These are phyloP conservation scores for Dynastes hyllus DNA, from an alignment of 2,888 invertebrate genomes.

Conservation along the genomic window DNA sequence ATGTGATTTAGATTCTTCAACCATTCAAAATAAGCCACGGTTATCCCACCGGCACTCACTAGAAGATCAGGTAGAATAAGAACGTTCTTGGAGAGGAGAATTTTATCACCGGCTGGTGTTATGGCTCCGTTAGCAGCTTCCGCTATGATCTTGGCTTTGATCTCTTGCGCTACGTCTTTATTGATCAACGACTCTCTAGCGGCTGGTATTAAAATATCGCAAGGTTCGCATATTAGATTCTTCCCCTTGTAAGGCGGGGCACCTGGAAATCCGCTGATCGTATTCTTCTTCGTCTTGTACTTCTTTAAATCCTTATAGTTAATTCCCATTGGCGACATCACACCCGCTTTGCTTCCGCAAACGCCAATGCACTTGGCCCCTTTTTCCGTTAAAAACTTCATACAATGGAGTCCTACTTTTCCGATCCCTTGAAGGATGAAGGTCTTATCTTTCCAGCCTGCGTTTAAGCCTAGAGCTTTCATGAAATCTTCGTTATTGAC, in stretches of 20 bases:
- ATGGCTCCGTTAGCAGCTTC: constrained; percentile 96
- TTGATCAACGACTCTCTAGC: constrained; percentile 94
- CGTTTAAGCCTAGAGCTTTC: constrained; percentile 77
- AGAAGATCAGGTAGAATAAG: constrained; percentile 87
- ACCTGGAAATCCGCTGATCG: constrained; percentile 92
- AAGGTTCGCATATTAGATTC: constrained; percentile 87
- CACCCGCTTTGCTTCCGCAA: constrained; percentile 78
- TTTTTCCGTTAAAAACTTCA: constrained; percentile 79
- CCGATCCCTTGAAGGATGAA: constrained; percentile 88
- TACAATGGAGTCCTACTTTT: constrained; percentile 86
- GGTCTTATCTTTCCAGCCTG: constrained; percentile 82
- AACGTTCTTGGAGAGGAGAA: constrained; percentile 82
- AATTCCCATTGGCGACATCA: constrained; percentile 80
- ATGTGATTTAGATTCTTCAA: constrained; percentile 93
- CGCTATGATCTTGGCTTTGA: constrained; percentile 91
- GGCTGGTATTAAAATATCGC: constrained; percentile 96
- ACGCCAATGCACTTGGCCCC: constrained; percentile 85
- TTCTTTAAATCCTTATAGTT: constrained; percentile 84
- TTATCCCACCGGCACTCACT: constrained; percentile 89
- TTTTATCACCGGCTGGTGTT: constrained; percentile 87
- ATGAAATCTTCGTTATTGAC: constrained; percentile 83
- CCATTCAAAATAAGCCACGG: constrained; percentile 95
- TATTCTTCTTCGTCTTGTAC: constrained; percentile 87
- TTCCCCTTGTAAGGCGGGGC: constrained; percentile 73
- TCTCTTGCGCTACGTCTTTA: constrained; percentile 87